A percentile compares a stretch with the other conserved stretches of the same genome.
phyloP scores from a whole-genome alignment of 92 coral and sea anemone species.

The Diadumene lineata region DNA sequence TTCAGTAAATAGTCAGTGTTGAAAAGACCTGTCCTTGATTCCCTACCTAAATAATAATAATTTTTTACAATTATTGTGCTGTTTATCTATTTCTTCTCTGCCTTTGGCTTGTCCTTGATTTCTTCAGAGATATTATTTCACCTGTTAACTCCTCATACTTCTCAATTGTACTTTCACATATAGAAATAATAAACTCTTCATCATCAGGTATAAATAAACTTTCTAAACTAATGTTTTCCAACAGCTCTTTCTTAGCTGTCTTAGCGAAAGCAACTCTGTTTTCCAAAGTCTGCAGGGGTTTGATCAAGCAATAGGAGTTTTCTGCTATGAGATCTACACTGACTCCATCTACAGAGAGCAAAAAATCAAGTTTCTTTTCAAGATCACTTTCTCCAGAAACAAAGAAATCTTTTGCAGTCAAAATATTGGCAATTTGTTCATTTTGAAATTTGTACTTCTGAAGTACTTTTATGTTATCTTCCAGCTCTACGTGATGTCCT shows the following conservation, averaged over 20 bases:
- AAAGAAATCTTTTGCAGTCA: conserved; percentile 79
- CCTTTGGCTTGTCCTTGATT: conserved; percentile 2
- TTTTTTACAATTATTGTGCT: no score
- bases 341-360: conserved; percentile 68
- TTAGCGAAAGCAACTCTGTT: conserved; percentile 69
- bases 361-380: conserved; percentile 60
- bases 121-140: conserved; percentile 14
- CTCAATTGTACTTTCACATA: conserved; percentile 65
- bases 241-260: conserved; percentile 60
- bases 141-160: conserved; percentile 47
- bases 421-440: conserved; percentile 73
- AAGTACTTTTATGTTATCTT: conserved; percentile 64
- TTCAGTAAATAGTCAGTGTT: no score
- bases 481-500: conserved; percentile 58
- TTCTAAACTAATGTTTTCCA: conserved; percentile 52
- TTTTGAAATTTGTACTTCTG: conserved; percentile 60
- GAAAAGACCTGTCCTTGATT: no score
- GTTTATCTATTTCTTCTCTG: conserved; percentile 18
- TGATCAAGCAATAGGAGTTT: conserved; percentile 65
- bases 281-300: conserved; percentile 59
- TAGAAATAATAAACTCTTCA: conserved; percentile 55
- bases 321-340: conserved; percentile 59
- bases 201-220: conserved; percentile 61
- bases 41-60: no score
- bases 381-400: conserved; percentile 63